Evolutionary conservation across 2,888 invertebrate species (phyloP).

Genomic region (Andrena trimmerana): DNA sequence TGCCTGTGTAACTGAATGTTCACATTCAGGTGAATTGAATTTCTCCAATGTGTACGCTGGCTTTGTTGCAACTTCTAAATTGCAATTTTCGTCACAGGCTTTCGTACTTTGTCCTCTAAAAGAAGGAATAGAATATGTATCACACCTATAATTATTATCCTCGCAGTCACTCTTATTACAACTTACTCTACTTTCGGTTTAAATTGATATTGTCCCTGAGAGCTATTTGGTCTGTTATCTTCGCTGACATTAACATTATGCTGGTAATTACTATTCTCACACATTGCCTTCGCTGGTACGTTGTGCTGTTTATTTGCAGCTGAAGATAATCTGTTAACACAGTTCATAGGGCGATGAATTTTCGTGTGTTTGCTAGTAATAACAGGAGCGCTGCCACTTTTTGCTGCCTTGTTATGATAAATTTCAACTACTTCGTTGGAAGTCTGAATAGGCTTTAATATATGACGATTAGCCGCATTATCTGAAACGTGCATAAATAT

Average conservation of each 20-base stretch:
- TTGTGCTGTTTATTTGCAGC: slow-evolving; percentile 20
- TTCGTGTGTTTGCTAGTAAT: slow-evolving; percentile 72
- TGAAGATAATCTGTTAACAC: slow-evolving; percentile 31
- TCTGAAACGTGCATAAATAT: slow-evolving; percentile 44
- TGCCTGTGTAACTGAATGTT: slow-evolving; percentile 35
- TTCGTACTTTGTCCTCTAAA: slow-evolving; percentile 15
- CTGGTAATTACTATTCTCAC: slow-evolving; percentile 21
- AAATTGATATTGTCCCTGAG: slow-evolving; percentile 5
- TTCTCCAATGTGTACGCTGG: slow-evolving; percentile 19
- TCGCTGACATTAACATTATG: slow-evolving; percentile 13
- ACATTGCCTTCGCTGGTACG: slow-evolving; percentile 6
- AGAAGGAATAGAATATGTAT: neutral
- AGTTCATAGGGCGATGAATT: slow-evolving; percentile 44
- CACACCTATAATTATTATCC: slow-evolving; percentile 15
- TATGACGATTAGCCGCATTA: slow-evolving; percentile 27
- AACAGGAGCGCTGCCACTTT: slow-evolving; percentile 73
- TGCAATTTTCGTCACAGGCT: slow-evolving; percentile 17
- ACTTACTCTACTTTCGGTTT: slow-evolving; percentile 51
- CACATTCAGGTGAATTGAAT: slow-evolving; percentile 22
- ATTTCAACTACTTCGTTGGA: slow-evolving; percentile 78
- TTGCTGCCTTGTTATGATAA: slow-evolving; percentile 78
- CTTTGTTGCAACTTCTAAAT: slow-evolving; percentile 12
- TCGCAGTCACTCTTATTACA: neutral
- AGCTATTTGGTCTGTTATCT: slow-evolving; percentile 4
- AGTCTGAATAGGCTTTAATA: slow-evolving; percentile 56